Evolutionary conservation across 1,140 invertebrate species (phyloP), one percentile per base, ranked within the genome.

Genomic region (Tribolium madens): DNA sequence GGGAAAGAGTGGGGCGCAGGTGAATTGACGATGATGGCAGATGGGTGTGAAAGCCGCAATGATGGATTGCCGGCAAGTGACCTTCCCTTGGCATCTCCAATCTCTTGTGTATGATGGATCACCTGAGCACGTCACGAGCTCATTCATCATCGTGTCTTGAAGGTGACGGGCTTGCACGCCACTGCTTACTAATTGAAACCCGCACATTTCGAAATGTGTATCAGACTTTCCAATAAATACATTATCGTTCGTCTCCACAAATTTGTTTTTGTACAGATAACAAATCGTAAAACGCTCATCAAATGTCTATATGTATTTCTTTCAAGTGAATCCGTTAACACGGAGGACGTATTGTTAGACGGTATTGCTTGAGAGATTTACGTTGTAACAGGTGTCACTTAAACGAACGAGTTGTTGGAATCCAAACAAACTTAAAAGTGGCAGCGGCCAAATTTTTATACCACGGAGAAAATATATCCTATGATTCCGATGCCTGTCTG

Each of bases 81-180:
- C 84, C 84, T 84, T 79, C 78, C 78, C 79, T 76, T 80, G 82
- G 80, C 83, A 84, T 84, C 84, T 84, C 81, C 82, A 84, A 84
- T 84, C 83, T 84, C 80, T 82, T 80, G 81, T 80, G 73, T 77
- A 84, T 84, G 84, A 84, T 84, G 82, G 83, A 84, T 84, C 81
- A 80, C 84, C 81, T 79, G 79, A 57, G 46, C 78, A 82, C 83
- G 84, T 84, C 83, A 84, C 50, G 75, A 50, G 76, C 57, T 80
- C 82, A 84, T 84, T 84, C 79, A 84, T 84, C 84, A 84, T 79
- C 31, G 18, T 17, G 73, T 77, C 75, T 78, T 73, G 70, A 26
- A 31, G 10, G 53, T 60, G 52, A 78, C 64, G 64, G 52, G 17
- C 69, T 36, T 9, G 72, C 53, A 79, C 77, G 73, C 79, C 77